phyloP scores from a whole-genome alignment of 2,113 vertebrate species.

The Mus spicilegus region DNA sequence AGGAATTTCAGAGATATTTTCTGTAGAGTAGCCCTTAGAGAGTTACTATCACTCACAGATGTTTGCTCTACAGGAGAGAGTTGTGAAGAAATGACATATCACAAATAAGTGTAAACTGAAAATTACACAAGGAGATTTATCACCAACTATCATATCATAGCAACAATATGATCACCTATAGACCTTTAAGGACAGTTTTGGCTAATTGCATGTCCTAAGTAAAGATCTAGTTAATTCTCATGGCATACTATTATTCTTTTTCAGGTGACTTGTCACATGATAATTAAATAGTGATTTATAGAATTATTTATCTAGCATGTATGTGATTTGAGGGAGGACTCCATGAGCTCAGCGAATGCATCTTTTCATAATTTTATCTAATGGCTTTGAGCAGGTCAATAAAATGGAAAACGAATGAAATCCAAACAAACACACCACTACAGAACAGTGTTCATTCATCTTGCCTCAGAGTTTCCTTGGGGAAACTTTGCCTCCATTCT shows the following conservation, averaged over 20 bases:
- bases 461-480: neutral
- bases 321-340: neutral
- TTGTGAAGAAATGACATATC: neutral
- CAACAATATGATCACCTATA: neutral
- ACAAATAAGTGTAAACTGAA: neutral
- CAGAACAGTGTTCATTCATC: neutral
- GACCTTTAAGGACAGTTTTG: neutral
- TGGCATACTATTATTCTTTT: neutral
- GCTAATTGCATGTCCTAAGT: neutral
- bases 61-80: neutral
- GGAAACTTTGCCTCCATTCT: neutral
- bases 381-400: neutral
- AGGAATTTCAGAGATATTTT: neutral
- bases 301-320: neutral
- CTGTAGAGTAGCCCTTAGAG: rapidly evolving
- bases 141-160: neutral
- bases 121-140: neutral
- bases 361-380: neutral
- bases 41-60: neutral
- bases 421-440: neutral
- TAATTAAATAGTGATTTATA: neutral
- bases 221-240: neutral
- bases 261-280: neutral
- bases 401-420: neutral
- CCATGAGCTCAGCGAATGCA: rapidly evolving